Conservation (phyloP, 2,797 vertebrate genomes). For the Spheniscus humboldti region DNA sequence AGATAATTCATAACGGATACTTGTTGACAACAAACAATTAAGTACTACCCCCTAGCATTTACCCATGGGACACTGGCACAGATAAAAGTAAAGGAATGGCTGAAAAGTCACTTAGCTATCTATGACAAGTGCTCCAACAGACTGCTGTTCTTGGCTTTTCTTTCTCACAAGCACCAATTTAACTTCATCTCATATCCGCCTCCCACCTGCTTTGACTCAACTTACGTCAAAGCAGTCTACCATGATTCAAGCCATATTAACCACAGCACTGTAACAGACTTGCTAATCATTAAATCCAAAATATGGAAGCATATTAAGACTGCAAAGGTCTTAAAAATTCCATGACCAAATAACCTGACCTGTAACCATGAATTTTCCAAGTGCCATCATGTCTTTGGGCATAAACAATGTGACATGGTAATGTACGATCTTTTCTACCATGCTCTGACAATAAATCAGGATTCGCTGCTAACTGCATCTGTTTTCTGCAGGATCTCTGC, state of each 20-base stretch:
- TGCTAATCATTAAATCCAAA: not conserved
- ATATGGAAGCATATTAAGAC: not conserved
- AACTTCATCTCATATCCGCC: not conserved
- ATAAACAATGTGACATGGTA: not conserved
- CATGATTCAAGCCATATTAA: not conserved
- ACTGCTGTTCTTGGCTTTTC: not conserved
- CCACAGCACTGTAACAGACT: not conserved
- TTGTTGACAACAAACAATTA: constrained; percentile 33
- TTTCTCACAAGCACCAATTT: not conserved
- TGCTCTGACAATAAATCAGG: not conserved
- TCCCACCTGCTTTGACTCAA: constrained; percentile 15
- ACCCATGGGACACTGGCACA: not conserved
- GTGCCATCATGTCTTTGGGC: not conserved
- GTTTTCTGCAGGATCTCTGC: constrained; percentile 19
- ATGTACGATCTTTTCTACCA: not conserved
- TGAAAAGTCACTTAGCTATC: not conserved
- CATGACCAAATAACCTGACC: not conserved
- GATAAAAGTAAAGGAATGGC: not conserved
- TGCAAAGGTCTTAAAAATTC: not conserved
- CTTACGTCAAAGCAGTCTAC: not conserved
- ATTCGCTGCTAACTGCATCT: not conserved
- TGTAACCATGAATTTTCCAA: not conserved
- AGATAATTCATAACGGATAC: not conserved
- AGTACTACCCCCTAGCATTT: not conserved
- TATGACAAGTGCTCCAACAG: not conserved